phyloP scores from a whole-genome alignment of 2,888 invertebrate species.

The Bombylius major region DNA sequence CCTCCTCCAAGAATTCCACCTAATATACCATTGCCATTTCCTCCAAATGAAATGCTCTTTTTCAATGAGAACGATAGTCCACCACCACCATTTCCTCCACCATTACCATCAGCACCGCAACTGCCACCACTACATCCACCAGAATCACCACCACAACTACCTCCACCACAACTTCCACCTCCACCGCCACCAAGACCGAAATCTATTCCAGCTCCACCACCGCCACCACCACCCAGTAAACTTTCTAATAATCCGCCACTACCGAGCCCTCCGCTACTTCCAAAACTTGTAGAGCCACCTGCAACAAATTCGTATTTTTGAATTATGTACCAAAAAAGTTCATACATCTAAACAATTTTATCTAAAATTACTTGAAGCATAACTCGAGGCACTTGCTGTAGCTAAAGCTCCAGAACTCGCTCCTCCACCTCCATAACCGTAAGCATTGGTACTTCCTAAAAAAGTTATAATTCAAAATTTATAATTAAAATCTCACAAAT shows the following conservation, averaged over 20 bases:
- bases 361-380: too few species aligned
- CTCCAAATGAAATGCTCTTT: neutral
- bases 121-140: slow-evolving; percentile 3
- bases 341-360: too few species aligned
- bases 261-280: neutral
- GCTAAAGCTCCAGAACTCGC: too few species aligned
- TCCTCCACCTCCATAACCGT: too few species aligned
- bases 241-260: neutral
- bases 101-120: slow-evolving; percentile 1
- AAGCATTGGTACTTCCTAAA: too few species aligned
- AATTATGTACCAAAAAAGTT: too few species aligned
- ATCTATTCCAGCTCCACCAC: neutral
- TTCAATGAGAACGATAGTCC: neutral
- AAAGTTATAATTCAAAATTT: too few species aligned
- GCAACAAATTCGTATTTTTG: neutral
- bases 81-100: neutral
- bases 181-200: neutral
- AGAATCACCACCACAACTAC: slow-evolving; percentile 4
- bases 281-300: slow-evolving; percentile 5
- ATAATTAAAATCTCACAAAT: too few species aligned
- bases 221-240: neutral
- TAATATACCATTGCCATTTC: neutral
- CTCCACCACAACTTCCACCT: slow-evolving; percentile 7
- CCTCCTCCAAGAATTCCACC: too few species aligned
- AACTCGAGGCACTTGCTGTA: too few species aligned